Evolutionary conservation across 2,888 invertebrate species (phyloP).

Genomic region (Holacanthella duospinosa): DNA sequence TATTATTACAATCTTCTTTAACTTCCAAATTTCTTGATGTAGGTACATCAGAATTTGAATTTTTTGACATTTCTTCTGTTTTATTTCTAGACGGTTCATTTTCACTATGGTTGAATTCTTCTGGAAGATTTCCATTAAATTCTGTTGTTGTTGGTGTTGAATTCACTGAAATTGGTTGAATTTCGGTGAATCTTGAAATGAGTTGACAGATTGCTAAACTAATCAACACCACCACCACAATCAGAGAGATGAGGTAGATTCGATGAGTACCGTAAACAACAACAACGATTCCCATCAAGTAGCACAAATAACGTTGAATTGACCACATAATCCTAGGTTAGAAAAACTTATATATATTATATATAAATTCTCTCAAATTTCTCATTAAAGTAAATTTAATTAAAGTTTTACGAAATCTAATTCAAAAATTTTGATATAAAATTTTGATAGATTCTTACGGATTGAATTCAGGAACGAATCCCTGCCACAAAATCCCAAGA

Average conservation of each 20-base stretch:
- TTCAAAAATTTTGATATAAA: neutral
- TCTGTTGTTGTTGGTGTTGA: neutral
- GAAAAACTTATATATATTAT: neutral
- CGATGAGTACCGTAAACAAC: slow-evolving; percentile 32
- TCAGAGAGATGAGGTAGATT: slow-evolving; percentile 30
- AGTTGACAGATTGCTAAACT: slow-evolving; percentile 28
- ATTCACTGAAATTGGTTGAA: neutral
- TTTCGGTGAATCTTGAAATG: slow-evolving; percentile 9
- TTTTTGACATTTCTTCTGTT: neutral
- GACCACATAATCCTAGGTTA: slow-evolving; percentile 26
- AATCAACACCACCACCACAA: slow-evolving; percentile 28
- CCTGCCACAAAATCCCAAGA: slow-evolving; percentile 56
- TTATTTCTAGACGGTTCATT: neutral
- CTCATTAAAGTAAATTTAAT: neutral
- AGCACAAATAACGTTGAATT: slow-evolving; percentile 28
- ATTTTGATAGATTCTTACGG: slow-evolving; percentile 47
- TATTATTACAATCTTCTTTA: too few species aligned
- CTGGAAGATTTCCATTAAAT: too few species aligned
- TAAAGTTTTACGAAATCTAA: neutral
- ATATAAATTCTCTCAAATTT: neutral
- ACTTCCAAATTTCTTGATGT: too few species aligned
- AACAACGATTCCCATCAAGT: slow-evolving; percentile 24
- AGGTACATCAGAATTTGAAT: neutral
- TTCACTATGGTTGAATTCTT: too few species aligned
- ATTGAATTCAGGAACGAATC: slow-evolving; percentile 53